Evolutionary conservation across 2,888 invertebrate species (phyloP), one percentile per base, ranked within the genome.

Genomic region (Mantis religiosa): DNA sequence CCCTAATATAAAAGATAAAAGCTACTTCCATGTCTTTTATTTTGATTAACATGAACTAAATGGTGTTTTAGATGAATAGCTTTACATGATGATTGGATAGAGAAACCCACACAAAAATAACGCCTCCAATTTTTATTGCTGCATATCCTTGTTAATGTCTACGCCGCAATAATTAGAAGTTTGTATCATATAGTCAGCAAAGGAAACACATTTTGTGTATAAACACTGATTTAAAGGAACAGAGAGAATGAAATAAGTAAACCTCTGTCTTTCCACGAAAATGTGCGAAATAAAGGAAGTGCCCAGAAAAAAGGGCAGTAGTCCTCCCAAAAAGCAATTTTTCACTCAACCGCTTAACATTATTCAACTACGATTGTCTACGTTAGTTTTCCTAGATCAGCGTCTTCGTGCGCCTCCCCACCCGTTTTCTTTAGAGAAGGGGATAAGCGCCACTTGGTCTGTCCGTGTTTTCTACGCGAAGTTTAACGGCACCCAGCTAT

Each of bases 401-500:
- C 54, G 54, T 71, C 54, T 71, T 54, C 20, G 20, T 54, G 54
- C 54, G 2, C 54, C 54, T 15, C 54, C 54, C 54, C 54, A 34
- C 6, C 87, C 87, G 82, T 81, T n/a, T 4, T 28, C 14, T 14
- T 82, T 41, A 28, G n/a, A 41, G 41, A 41, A 41, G 9, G 41
- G 41, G 27, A 25, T 87, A 28, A 82, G 87, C 87, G 27, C 87
- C 87, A 87, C 87, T 82, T 82, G 87, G 87, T 87, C 87, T 87
- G 82, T 82, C 87, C 54, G 54, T 71, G 54, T 71, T 71, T 71
- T 71, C 54, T 8, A 71, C 54, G 20, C 54, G 20, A 71, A 71
- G 54, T 71, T 71, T 71, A 71, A 20, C 54, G 54, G 54, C 54
- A 71, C 54, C 54, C 54, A 71, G 54, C 54, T 20, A 71, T 20